Conservation (phyloP, 2,888 invertebrate genomes). For the Beris morrisii region DNA sequence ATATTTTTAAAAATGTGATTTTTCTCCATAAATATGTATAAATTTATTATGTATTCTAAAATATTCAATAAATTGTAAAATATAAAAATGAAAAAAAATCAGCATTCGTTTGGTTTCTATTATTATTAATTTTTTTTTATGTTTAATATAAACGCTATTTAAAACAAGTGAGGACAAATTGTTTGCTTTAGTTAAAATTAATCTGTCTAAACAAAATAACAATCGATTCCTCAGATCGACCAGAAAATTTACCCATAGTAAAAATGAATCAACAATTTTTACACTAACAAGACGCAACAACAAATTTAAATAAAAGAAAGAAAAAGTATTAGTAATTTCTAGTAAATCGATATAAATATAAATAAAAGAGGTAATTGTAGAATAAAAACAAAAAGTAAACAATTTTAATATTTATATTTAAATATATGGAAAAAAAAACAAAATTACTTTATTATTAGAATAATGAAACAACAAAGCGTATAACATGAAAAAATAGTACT, state of each 20-base stretch:
- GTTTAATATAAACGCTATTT: neutral
- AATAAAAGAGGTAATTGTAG: neutral
- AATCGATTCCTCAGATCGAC: neutral
- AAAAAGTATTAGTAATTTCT: slow-evolving; percentile 37
- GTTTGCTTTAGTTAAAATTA: neutral
- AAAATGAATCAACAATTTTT: slow-evolving; percentile 1
- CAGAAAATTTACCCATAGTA: neutral
- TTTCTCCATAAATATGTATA: too few relatives aligned
- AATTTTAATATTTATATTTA: slow-evolving; percentile 24
- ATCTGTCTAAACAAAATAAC: neutral
- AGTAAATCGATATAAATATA: slow-evolving; percentile 22
- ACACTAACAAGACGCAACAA: slow-evolving; percentile 6
- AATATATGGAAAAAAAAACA: neutral
- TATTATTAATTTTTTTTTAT: neutral
- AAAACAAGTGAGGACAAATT: neutral
- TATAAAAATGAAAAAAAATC: neutral
- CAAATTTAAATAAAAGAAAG: slow-evolving; percentile 23
- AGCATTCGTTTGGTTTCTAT: neutral
- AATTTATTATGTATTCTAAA: neutral
- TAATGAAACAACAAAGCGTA: neutral
- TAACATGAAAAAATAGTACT: neutral
- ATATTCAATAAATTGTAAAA: neutral
- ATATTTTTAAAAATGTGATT: too few relatives aligned
- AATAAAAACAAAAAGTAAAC: slow-evolving; percentile 18
- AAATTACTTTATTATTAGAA: slow-evolving; percentile 3